Evolutionary conservation across 2,113 vertebrate species (phyloP), one percentile per base, ranked within the genome.

Genomic region (Podilymbus podiceps): DNA sequence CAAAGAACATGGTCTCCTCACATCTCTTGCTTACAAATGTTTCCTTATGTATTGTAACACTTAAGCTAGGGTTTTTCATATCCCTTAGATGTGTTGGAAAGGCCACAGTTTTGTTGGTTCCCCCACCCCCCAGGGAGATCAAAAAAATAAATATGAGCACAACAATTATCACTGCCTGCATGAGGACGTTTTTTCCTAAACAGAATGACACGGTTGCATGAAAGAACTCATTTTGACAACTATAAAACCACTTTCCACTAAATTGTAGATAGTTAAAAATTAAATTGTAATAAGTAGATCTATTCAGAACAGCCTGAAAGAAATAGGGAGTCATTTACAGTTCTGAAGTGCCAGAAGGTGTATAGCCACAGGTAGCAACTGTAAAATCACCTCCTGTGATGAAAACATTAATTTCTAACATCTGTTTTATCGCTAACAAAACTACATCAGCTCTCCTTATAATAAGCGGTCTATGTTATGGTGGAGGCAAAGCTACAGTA

Each of bases 31-130:
- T 35, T 12, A 33, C 11, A 4, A 58, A 12, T 27, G 5, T 40
- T 86, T 66, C 13, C 6, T 80, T 42, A 27, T 28, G 10, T 68
- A 20, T 40, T 31, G 16, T 30, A 80, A 6, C 6, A 44, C 12
- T 64, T 44, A 28, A 22, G 4, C 69, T 28, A 33, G 4, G 6
- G 8, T 8, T 12, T 49, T 66, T 80, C 52, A 33, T 55, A 12
- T 17, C 19, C 20, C 10, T 76, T 87, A 40, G 53, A 30, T 55
- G 49, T 30, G 8, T 46, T 49, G 31, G 50, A 86, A 63, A 44
- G 5, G 6, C 1, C 22, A 25, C 13, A 40, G 12, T 0, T 6
- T n/a, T n/a, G n/a, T n/a, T n/a, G n/a, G n/a, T n/a, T 38, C 38
- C 38, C 38, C 38, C 38, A 8, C 38, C 38, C 1, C 8, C 44